Conservation (phyloP, 2,797 vertebrate species). For the Esox lucius region DNA sequence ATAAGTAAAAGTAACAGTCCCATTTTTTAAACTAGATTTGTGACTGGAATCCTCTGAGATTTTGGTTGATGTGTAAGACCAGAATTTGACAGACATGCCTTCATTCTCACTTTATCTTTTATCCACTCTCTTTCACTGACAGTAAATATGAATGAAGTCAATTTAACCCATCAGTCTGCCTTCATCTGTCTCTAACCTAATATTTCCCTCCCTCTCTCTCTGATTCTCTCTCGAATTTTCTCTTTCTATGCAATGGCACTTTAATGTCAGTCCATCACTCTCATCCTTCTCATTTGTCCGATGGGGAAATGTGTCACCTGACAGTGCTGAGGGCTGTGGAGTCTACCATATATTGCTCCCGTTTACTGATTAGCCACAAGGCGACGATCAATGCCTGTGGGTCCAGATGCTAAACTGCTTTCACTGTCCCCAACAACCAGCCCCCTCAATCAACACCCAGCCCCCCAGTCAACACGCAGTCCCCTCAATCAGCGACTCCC, state of each 20-base stretch:
- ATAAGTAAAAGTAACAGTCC: constrained; percentile 9
- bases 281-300: constrained; percentile 34
- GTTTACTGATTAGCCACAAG: not conserved
- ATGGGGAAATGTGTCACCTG: not conserved
- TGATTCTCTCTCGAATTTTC: not conserved
- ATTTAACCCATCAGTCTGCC: constrained; percentile 32
- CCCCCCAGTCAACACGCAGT: no score
- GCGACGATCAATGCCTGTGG: not conserved
- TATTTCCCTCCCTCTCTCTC: constrained; percentile 28
- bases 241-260: constrained; percentile 33
- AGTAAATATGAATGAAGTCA: constrained; percentile 29
- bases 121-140: constrained; percentile 39
- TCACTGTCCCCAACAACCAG: no score
- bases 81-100: not conserved
- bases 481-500: not conserved
- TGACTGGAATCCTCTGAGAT: not conserved
- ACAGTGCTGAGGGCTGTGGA: not conserved
- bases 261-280: constrained; percentile 42
- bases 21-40: not conserved
- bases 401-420: not conserved
- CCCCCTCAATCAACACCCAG: no score
- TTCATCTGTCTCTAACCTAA: constrained; percentile 52
- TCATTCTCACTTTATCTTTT: constrained; percentile 32
- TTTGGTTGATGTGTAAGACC: not conserved
- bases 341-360: not conserved